phyloP scores from a whole-genome alignment of 2,113 vertebrate genomes.

The Salminus brasiliensis region DNA sequence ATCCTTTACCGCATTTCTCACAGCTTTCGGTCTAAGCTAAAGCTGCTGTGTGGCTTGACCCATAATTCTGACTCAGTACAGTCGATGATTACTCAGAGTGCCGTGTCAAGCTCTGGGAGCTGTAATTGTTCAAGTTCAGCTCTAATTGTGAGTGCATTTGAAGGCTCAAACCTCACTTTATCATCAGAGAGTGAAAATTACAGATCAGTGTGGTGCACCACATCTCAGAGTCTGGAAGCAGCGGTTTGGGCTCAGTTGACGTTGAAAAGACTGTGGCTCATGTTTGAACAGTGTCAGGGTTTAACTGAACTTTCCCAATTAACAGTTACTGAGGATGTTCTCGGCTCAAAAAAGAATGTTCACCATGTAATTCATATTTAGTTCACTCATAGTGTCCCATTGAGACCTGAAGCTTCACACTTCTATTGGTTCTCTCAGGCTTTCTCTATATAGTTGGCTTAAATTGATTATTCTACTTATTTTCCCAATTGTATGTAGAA shows the following conservation, averaged over 20 bases:
- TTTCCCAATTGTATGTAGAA: too few relatives aligned
- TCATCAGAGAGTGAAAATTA: slow-evolving; percentile 41
- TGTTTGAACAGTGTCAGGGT: not conserved
- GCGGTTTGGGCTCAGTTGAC: not conserved
- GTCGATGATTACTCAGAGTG: not conserved
- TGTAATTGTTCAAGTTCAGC: slow-evolving; percentile 33
- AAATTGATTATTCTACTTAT: too few relatives aligned
- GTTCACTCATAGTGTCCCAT: not conserved
- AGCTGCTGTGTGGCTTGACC: not conserved
- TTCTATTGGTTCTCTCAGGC: too few relatives aligned
- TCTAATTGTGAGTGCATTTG: slow-evolving; percentile 31
- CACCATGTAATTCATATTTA: not conserved
- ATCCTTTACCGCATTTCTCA: not conserved
- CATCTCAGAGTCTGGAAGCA: not conserved
- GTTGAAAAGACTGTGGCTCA: not conserved
- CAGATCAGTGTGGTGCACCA: not conserved
- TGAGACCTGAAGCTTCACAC: too few relatives aligned
- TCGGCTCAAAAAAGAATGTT: not conserved
- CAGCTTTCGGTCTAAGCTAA: not conserved
- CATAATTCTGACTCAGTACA: slow-evolving; percentile 1
- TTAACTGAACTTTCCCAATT: not conserved
- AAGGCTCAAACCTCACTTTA: not conserved
- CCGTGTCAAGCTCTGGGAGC: not conserved
- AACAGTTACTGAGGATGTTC: not conserved
- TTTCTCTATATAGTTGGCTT: too few relatives aligned